A percentile compares a stretch with the other conserved stretches of the same genome.
These are phyloP conservation scores for Teleogryllus oceanicus DNA, from an alignment of 2,888 invertebrate species.

Conservation along the genomic window DNA sequence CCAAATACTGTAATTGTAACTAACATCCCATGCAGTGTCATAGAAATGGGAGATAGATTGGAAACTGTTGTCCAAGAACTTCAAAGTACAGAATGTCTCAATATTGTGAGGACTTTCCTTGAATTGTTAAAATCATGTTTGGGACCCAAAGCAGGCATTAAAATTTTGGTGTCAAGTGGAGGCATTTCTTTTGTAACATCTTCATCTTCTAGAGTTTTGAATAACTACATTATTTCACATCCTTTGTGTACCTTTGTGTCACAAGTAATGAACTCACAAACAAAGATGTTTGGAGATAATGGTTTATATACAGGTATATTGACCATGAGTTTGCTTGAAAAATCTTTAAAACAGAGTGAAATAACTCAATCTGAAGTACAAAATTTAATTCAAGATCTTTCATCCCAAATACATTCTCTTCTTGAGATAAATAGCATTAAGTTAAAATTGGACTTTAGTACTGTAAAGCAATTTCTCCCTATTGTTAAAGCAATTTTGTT, in stretches of 20 bases:
- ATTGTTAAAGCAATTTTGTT: conserved; percentile 30
- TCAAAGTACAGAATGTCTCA: conserved; percentile 27
- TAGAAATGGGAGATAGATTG: background rate
- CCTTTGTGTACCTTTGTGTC: conserved; percentile 33
- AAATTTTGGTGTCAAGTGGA: conserved; percentile 34
- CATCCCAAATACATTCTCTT: background rate
- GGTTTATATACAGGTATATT: conserved; percentile 35
- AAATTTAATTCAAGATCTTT: conserved; percentile 27
- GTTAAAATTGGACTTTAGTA: conserved; percentile 31
- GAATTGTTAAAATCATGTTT: conserved; percentile 31
- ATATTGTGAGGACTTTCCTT: conserved; percentile 29
- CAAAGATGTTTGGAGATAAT: conserved; percentile 29
- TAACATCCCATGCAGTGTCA: background rate
- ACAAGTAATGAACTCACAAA: conserved; percentile 35
- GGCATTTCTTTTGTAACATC: conserved; percentile 32
- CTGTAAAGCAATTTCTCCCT: conserved; percentile 31
- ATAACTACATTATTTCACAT: conserved; percentile 30
- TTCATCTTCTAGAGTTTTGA: conserved; percentile 33
- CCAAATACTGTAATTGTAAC: no score
- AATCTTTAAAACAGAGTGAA: conserved; percentile 12
- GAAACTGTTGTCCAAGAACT: background rate
- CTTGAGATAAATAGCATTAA: conserved; percentile 27
- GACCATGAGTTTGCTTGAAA: conserved; percentile 28
- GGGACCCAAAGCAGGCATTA: conserved; percentile 35
- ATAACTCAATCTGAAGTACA: conserved; percentile 5